Conservation (phyloP, 2,797 vertebrate genomes). For the Chelon auratus region DNA sequence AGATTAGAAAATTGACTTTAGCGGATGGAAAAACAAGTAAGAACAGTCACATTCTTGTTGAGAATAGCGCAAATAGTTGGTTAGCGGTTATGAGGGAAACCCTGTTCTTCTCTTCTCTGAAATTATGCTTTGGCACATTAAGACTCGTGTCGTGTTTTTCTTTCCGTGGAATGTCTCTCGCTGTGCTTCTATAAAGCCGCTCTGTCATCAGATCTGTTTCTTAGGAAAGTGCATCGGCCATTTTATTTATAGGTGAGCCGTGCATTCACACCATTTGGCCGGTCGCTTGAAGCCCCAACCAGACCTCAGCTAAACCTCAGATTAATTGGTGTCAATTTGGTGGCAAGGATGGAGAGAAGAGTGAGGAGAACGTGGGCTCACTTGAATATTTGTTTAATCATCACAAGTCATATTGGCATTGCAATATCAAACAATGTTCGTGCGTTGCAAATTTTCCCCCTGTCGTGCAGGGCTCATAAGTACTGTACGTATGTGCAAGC, state of each 20-base stretch:
- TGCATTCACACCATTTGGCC: no score
- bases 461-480: not conserved
- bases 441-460: not conserved
- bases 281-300: no score
- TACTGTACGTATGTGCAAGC: not conserved
- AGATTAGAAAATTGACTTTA: slow-evolving; percentile 50
- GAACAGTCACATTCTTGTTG: slow-evolving; percentile 62
- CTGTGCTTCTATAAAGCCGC: slow-evolving; percentile 28
- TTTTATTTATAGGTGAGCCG: slow-evolving; percentile 15
- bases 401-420: slow-evolving; percentile 10
- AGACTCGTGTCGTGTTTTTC: slow-evolving; percentile 59
- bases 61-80: slow-evolving; percentile 72
- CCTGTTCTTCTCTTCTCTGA: slow-evolving; percentile 60
- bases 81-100: slow-evolving; percentile 71
- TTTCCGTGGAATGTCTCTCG: slow-evolving; percentile 46
- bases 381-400: no score
- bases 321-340: no score
- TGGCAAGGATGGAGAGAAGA: no score
- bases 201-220: slow-evolving; percentile 43
- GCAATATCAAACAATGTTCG: slow-evolving; percentile 10
- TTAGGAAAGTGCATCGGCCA: slow-evolving; percentile 41
- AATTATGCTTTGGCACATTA: slow-evolving; percentile 69
- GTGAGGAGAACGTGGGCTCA: no score
- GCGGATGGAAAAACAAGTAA: slow-evolving; percentile 52
- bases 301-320: no score